Percentiles rank a stretch among this genome's conserved stretches.
phyloP scores from a whole-genome alignment of 2,113 vertebrate genomes.

The Micromys minutus region DNA sequence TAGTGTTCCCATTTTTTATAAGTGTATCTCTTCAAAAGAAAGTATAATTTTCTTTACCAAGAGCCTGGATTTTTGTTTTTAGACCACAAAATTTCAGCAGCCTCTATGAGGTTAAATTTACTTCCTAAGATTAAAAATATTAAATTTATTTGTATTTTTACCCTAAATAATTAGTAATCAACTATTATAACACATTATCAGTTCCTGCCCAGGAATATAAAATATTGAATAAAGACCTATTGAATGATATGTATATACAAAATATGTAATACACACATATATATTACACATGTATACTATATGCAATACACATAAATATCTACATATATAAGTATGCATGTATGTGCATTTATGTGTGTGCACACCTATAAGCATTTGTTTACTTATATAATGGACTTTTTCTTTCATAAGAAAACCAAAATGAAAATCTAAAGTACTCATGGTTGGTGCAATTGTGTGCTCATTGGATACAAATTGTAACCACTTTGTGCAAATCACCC shows the following conservation, averaged over 20 bases:
- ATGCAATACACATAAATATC: neutral
- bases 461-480: slow-evolving; percentile 50
- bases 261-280: neutral
- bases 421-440: neutral
- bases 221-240: neutral
- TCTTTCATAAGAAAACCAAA: neutral
- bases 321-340: neutral
- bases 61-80: neutral
- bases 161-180: neutral
- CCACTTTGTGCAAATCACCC: slow-evolving; percentile 26
- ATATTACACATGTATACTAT: neutral
- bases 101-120: neutral
- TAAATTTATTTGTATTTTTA: slow-evolving; percentile 17
- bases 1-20: neutral
- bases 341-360: neutral
- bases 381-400: neutral
- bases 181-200: slow-evolving; percentile 2
- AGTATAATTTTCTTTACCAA: neutral
- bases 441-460: neutral
- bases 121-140: slow-evolving; percentile 29
- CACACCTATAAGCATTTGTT: neutral
- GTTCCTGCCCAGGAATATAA: neutral
- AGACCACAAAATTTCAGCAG: neutral
- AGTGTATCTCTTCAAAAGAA: neutral
- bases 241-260: neutral